Percentiles rank a stretch among this genome's conserved stretches.
Evolutionary conservation across 2,797 vertebrate species (phyloP).

Genomic region (Tenualosa thibaudeaui): DNA sequence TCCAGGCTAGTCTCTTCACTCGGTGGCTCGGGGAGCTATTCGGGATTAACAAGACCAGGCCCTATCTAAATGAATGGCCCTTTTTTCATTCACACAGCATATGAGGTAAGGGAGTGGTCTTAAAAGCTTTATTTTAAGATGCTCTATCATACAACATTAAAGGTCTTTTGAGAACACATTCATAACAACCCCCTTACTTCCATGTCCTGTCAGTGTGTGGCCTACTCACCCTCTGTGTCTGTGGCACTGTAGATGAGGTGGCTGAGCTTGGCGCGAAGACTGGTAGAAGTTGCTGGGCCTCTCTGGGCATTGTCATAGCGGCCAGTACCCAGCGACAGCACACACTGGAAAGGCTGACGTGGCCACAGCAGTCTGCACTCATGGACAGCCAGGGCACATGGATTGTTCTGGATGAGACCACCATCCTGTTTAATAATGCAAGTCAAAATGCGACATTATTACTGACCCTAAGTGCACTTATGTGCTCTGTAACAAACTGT

Average conservation of each 20-base stretch:
- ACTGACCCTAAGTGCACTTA: neutral
- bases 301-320: conserved; percentile 69
- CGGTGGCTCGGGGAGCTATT: too few species aligned
- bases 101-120: too few species aligned
- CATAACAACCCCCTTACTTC: neutral
- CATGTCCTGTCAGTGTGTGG: neutral
- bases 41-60: too few species aligned
- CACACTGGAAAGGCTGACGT: conserved; percentile 73
- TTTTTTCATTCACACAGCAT: too few species aligned
- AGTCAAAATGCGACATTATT: neutral
- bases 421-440: conserved; percentile 65
- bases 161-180: too few species aligned
- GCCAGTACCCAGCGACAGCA: conserved; percentile 76
- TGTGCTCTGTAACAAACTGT: neutral
- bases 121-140: too few species aligned
- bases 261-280: conserved; percentile 75
- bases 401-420: conserved; percentile 75
- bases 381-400: conserved; percentile 75
- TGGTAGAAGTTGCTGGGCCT: conserved; percentile 73
- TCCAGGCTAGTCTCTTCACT: too few species aligned
- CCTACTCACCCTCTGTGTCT: conserved; percentile 70
- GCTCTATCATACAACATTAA: too few species aligned
- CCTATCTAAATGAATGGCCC: too few species aligned
- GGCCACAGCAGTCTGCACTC: conserved; percentile 77
- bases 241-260: conserved; percentile 77